phyloP scores from a whole-genome alignment of 2,888 invertebrate genomes.

The Campoplex nolae region DNA sequence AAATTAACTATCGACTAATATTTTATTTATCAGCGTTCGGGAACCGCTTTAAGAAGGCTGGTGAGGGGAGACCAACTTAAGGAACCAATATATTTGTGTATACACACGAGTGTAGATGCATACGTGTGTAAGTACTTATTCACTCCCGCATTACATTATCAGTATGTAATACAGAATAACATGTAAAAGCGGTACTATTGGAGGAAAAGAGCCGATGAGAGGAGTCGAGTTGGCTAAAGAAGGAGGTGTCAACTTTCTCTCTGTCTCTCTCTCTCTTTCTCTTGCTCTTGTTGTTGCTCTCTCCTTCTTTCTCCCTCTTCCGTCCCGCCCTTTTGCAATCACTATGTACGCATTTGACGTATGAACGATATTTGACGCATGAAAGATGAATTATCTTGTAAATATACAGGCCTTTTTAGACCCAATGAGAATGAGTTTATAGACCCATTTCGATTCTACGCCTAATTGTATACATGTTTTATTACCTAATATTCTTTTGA shows the following conservation, averaged over 20 bases:
- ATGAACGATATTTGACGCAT: constrained; percentile 64
- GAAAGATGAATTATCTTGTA: constrained; percentile 61
- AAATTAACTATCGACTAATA: constrained; percentile 79
- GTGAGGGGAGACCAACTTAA: constrained; percentile 15
- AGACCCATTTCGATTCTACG: too few relatives aligned
- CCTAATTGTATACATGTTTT: too few relatives aligned
- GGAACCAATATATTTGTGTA: constrained; percentile 12
- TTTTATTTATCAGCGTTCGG: constrained; percentile 79
- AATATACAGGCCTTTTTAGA: constrained; percentile 39
- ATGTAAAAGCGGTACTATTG: constrained; percentile 40
- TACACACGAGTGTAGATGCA: not conserved
- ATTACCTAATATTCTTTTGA: too few relatives aligned
- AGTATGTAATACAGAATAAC: constrained; percentile 21
- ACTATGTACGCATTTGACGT: constrained; percentile 10
- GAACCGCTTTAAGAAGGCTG: constrained; percentile 6
- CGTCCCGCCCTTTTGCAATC: not conserved
- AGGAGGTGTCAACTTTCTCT: constrained; percentile 28
- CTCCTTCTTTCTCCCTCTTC: constrained; percentile 1
- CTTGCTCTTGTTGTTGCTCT: not conserved
- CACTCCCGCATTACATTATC: constrained; percentile 9
- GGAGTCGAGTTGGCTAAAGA: constrained; percentile 34
- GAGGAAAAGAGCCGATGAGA: constrained; percentile 63
- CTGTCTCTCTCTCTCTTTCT: constrained; percentile 15
- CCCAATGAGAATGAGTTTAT: not conserved
- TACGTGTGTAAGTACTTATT: not conserved